phyloP scores from a whole-genome alignment of 2,113 vertebrate genomes.

The Aegotheles bennettii region DNA sequence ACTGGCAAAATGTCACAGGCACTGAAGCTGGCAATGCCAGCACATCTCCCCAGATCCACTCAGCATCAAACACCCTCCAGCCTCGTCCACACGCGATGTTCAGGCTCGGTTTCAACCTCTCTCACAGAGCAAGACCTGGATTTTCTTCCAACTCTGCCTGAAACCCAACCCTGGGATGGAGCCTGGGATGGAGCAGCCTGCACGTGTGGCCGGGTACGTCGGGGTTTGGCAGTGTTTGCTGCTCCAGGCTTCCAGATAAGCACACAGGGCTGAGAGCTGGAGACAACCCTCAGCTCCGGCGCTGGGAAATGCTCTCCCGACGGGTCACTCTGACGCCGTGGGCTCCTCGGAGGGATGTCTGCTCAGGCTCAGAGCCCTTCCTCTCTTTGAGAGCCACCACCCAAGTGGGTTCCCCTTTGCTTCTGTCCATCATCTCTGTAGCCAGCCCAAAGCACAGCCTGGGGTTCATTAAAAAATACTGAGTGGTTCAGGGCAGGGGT shows the following conservation, averaged over 20 bases:
- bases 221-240: background rate
- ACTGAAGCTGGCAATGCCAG: background rate
- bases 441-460: background rate
- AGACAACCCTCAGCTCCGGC: background rate
- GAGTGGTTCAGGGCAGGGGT: background rate
- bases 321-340: accelerated
- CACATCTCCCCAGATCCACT: background rate
- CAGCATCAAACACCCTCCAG: background rate
- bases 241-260: background rate
- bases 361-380: background rate
- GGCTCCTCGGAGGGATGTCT: background rate
- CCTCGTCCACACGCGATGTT: accelerated
- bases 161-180: background rate
- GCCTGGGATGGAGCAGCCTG: background rate
- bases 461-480: background rate
- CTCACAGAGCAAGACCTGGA: background rate
- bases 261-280: background rate
- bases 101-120: accelerated
- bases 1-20: background rate
- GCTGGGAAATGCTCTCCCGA: background rate
- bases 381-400: background rate
- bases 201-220: accelerated
- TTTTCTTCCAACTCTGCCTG: background rate
- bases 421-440: background rate
- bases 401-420: background rate